Conservation (phyloP, 2,888 invertebrate genomes). For the Kuschelorhynchus macadamiae region DNA sequence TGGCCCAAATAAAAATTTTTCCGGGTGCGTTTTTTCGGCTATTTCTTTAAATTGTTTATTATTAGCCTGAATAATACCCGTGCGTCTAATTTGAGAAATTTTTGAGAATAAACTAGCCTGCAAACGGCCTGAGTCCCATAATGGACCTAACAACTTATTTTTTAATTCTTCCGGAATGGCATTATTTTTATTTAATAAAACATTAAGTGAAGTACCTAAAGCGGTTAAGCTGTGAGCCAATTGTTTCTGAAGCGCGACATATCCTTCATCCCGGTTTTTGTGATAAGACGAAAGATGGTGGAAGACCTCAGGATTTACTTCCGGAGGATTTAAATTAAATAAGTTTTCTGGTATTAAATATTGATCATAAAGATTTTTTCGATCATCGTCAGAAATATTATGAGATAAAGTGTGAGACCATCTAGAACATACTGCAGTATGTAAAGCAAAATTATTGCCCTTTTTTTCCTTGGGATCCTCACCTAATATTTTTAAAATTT, state of each 20-base stretch:
- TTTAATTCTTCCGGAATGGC: neutral
- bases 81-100: slow-evolving; percentile 7
- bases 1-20: neutral
- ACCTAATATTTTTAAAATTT: slow-evolving; percentile 4
- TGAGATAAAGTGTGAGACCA: slow-evolving; percentile 12
- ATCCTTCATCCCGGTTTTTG: neutral
- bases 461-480: no score
- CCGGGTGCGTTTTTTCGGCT: neutral
- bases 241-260: neutral
- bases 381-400: no score
- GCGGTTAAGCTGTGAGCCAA: neutral
- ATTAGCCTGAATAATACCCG: slow-evolving; percentile 7
- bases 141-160: neutral
- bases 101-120: neutral
- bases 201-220: neutral
- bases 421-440: slow-evolving; percentile 6
- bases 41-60: slow-evolving; percentile 5
- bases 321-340: neutral
- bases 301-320: neutral
- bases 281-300: neutral
- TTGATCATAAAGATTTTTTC: neutral
- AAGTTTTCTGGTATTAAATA: slow-evolving; percentile 1
- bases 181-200: neutral
- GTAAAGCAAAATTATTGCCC: slow-evolving; percentile 5
- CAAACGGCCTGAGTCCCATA: slow-evolving; percentile 4